These are phyloP conservation scores for Centrocercus urophasianus DNA, from an alignment of 2,113 vertebrate genomes.

Conservation along the genomic window DNA sequence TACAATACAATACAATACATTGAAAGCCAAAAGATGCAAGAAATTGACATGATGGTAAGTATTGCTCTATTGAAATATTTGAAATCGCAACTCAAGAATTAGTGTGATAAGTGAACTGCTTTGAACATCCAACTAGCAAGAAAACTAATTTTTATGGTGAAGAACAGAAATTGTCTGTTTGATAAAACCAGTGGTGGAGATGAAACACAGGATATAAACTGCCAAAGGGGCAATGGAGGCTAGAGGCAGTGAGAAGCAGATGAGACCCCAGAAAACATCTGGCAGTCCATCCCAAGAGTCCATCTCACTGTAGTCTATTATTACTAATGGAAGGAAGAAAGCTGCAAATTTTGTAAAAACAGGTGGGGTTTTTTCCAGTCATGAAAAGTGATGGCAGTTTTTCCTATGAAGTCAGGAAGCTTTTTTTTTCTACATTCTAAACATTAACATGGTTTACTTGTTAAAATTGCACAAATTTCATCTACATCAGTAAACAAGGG, in stretches of 20 bases:
- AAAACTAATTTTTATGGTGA: not conserved
- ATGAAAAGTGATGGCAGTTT: not conserved
- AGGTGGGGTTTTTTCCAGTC: not conserved
- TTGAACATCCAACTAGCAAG: not conserved
- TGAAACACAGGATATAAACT: not conserved
- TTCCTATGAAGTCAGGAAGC: not conserved
- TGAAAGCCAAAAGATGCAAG: not conserved
- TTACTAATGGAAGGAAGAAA: not conserved
- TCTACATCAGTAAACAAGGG: too few species aligned
- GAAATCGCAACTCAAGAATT: slow-evolving; percentile 5
- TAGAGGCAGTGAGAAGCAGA: not conserved
- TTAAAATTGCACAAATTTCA: not conserved
- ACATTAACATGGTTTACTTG: not conserved
- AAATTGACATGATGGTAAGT: not conserved
- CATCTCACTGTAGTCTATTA: not conserved
- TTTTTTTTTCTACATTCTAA: not conserved
- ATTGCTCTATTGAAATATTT: slow-evolving; percentile 19
- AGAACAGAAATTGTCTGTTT: not conserved
- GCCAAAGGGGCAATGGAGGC: not conserved
- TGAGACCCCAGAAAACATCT: not conserved
- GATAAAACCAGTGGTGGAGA: not conserved
- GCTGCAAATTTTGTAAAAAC: not conserved
- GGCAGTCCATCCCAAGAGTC: not conserved
- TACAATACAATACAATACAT: not conserved
- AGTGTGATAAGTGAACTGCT: not conserved